Base-by-base conservation (phyloP, 2,113 vertebrate species). In the Gallinago media region DNA sequence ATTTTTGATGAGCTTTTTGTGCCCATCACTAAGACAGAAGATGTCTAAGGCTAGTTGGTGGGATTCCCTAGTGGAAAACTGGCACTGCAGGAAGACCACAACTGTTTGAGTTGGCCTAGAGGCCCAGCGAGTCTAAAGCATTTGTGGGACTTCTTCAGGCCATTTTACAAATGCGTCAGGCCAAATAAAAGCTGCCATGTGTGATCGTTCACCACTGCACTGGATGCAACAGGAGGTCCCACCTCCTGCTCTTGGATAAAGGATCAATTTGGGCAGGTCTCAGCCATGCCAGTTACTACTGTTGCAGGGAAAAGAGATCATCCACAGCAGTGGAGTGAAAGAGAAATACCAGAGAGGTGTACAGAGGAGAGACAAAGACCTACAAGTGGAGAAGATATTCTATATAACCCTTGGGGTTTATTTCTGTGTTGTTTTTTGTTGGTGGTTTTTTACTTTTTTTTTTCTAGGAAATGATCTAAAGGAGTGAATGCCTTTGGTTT, bases 161-260 rank as follows among this genome's bases (percentile, higher is more conserved):
- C 31, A 11, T 76, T 65, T 71, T 0, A 1, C 56, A 81, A 32
- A 26, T 34, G 34, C 78, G 72, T 56, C 49, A 8, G 61, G 27
- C 17, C 54, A 38, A 46, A 62, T 0, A 0, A 68, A 56, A 83
- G 16, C 26, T 89, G 68, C 17, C 0, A 0, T 2, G 1, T 58
- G 36, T 27, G 16, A 20, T 66, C 31, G 5, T 7, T 20, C 1
- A 3, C 29, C 25, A 5, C 40, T 40, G 36, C 34, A 25, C 25
- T 10, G 19, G 17, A 26, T 15, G 31, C 42, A 72, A 16, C 13
- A 63, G 42, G 34, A 80, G 9, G 8, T 49, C 42, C 56, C 42
- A 72, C 17, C 8, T 4, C 1, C 3, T 56, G 22, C 17, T 11
- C 6, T 71, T 0, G 0, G 4, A 19, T 0, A 2, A 42, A 6